Percentiles rank a stretch among this genome's conserved stretches.
Conservation (phyloP, 2,888 invertebrate genomes). For the Trissonchulus sp. region DNA sequence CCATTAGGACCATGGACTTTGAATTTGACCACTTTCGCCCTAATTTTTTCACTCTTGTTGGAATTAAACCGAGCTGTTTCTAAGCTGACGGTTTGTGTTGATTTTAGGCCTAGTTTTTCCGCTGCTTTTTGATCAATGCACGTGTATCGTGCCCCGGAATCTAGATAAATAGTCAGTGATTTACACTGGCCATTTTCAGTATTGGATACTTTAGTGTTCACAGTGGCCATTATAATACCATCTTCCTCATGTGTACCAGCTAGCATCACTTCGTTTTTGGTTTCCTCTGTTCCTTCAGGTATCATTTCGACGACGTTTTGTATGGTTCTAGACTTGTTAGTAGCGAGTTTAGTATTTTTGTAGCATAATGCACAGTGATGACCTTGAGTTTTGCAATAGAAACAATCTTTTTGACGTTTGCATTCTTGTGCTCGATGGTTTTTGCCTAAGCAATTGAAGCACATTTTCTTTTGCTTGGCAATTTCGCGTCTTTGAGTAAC, state of each 20-base stretch:
- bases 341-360: not conserved
- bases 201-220: not conserved
- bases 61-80: not conserved
- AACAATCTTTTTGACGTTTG: not conserved
- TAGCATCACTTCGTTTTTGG: no score
- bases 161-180: not conserved
- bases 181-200: not conserved
- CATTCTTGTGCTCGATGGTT: not conserved
- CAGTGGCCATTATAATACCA: not conserved
- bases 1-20: not conserved
- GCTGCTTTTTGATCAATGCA: not conserved
- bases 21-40: not conserved
- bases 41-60: not conserved
- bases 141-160: not conserved
- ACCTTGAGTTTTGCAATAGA: not conserved
- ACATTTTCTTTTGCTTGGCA: not conserved
- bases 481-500: no score
- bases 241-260: not conserved
- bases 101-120: not conserved
- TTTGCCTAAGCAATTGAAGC: slow-evolving; percentile 5
- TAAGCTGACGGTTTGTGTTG: not conserved
- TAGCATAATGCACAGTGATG: not conserved
- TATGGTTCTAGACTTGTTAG: not conserved
- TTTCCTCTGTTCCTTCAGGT: no score
- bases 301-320: not conserved